These are phyloP conservation scores for Triplophysa dalaica DNA, from an alignment of 2,113 vertebrate species.

Conservation along the genomic window DNA sequence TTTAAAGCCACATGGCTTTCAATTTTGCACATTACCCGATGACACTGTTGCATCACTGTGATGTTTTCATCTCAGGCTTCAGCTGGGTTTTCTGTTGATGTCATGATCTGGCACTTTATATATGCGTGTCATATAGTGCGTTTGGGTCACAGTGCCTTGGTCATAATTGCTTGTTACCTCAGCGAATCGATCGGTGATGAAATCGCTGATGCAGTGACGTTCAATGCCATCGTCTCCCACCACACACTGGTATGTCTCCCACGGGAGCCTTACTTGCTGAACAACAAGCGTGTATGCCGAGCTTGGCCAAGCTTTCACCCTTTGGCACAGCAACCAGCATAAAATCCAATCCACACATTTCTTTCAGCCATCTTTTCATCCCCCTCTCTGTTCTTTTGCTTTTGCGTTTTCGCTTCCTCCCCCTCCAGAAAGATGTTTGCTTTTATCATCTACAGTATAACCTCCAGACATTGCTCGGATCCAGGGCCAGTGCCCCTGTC, in stretches of 20 bases:
- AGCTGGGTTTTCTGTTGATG: background rate
- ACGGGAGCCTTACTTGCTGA: constrained; percentile 44
- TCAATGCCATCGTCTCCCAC: constrained; percentile 43
- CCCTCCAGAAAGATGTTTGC: constrained; percentile 27
- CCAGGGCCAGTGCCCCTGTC: background rate
- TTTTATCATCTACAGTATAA: constrained; percentile 33
- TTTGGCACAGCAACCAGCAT: constrained; percentile 46
- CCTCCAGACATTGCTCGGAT: constrained; percentile 21
- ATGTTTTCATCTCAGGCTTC: constrained; percentile 39
- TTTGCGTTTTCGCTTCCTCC: constrained; percentile 39
- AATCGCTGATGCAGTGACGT: constrained; percentile 50
- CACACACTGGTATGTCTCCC: constrained; percentile 60
- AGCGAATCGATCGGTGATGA: constrained; percentile 49
- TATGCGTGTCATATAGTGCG: constrained; percentile 31
- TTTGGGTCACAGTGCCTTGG: constrained; percentile 31
- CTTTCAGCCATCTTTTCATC: background rate
- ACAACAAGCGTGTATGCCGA: constrained; percentile 33
- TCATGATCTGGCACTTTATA: constrained; percentile 37
- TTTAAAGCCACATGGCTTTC: too few species aligned
- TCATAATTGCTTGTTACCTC: constrained; percentile 53
- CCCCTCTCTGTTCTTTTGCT: constrained; percentile 49
- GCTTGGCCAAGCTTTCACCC: constrained; percentile 31
- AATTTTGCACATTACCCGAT: background rate
- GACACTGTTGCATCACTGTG: background rate
- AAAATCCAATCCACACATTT: constrained; percentile 12